These are phyloP conservation scores for Phlogophora meticulosa DNA, from an alignment of 2,888 invertebrate genomes.

Conservation along the genomic window DNA sequence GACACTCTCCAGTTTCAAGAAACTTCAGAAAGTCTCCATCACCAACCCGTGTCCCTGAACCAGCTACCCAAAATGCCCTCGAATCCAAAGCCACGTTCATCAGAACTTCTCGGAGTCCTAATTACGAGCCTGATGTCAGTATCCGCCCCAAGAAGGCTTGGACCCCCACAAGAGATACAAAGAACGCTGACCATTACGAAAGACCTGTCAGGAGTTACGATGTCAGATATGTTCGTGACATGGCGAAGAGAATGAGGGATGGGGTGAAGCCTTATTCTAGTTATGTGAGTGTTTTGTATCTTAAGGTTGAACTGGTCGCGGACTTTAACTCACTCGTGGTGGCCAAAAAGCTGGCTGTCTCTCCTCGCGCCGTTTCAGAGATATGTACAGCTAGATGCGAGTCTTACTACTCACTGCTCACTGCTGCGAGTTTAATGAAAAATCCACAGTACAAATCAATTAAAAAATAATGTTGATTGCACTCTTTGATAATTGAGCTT, in stretches of 20 bases:
- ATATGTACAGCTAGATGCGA: too few species aligned
- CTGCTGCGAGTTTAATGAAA: too few species aligned
- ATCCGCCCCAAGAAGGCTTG: slow-evolving; percentile 58
- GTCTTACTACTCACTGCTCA: too few species aligned
- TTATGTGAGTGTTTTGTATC: slow-evolving; percentile 61
- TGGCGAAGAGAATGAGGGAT: slow-evolving; percentile 65
- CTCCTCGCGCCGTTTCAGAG: too few species aligned
- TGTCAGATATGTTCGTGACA: slow-evolving; percentile 68
- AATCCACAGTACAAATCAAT: too few species aligned
- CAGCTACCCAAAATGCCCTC: slow-evolving; percentile 9
- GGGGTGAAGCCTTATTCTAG: slow-evolving; percentile 50
- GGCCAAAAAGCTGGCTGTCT: too few species aligned
- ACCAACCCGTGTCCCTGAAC: slow-evolving; percentile 28
- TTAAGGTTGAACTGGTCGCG: too few species aligned
- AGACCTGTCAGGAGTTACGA: slow-evolving; percentile 65
- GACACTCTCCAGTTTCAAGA: slow-evolving; percentile 17
- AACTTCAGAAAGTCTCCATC: slow-evolving; percentile 14
- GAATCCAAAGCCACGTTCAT: slow-evolving; percentile 35
- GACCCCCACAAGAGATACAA: slow-evolving; percentile 71
- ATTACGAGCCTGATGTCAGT: slow-evolving; percentile 48
- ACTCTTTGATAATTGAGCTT: too few species aligned
- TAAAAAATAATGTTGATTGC: too few species aligned
- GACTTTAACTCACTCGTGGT: too few species aligned
- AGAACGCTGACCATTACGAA: slow-evolving; percentile 32
- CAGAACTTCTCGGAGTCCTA: slow-evolving; percentile 8